Conservation (phyloP, 2,797 vertebrate species). For the Phoebastria nigripes region DNA sequence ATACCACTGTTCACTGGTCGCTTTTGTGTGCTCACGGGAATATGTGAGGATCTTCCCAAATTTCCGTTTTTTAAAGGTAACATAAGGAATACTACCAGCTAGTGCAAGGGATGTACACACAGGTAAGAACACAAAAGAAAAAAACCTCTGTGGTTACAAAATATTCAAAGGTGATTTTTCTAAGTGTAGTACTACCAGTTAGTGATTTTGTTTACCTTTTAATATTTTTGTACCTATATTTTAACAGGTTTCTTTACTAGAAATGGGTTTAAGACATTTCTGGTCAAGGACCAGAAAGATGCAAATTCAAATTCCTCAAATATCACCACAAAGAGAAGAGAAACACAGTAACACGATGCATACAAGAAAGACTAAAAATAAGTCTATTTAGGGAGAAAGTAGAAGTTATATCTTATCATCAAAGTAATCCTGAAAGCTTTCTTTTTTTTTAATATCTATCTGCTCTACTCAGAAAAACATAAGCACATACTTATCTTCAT, state of each 20-base stretch:
- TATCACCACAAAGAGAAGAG: background rate
- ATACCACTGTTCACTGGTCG: background rate
- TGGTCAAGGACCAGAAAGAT: background rate
- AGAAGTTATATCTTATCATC: background rate
- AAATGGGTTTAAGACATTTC: background rate
- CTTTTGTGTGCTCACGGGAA: background rate
- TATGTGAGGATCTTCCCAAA: background rate
- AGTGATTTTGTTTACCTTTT: background rate
- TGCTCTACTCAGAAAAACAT: background rate
- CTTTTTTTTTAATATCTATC: background rate
- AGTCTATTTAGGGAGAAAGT: background rate
- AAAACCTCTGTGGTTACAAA: background rate
- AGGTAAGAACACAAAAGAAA: background rate
- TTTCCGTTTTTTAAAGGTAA: background rate
- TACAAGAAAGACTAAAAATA: background rate
- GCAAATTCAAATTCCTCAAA: background rate
- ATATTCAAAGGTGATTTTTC: background rate
- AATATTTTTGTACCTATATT: background rate
- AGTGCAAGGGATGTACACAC: background rate
- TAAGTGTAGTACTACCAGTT: background rate
- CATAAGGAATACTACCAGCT: background rate
- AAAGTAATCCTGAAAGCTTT: background rate
- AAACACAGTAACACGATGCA: background rate
- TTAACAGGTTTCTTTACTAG: background rate
- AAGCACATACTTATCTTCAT: background rate